Evolutionary conservation across 2,113 vertebrate species (phyloP).

Genomic region (Muntiacus muntjak): DNA sequence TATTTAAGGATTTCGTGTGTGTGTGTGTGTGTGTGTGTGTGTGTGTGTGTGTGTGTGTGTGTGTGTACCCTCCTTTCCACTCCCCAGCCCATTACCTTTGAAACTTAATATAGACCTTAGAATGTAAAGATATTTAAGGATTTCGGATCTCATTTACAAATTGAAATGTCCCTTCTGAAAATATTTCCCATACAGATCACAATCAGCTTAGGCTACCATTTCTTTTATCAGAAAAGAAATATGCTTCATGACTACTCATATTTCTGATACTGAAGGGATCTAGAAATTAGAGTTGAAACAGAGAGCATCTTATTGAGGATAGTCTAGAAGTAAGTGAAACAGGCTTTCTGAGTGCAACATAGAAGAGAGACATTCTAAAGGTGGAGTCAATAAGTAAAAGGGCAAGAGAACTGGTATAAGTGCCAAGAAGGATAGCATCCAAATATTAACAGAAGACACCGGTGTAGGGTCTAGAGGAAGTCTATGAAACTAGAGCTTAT

Average conservation of each 20-base stretch:
- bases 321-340: not conserved
- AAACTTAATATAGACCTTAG: not conserved
- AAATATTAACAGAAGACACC: not conserved
- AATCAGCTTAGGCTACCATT: not conserved
- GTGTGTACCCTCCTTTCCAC: not conserved
- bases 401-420: not conserved
- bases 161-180: not conserved
- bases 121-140: not conserved
- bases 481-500: not conserved
- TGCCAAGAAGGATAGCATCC: not conserved
- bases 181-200: not conserved
- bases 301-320: not conserved
- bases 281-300: not conserved
- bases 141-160: conserved; percentile 13
- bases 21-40: too few species aligned
- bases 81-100: not conserved
- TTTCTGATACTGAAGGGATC: conserved; percentile 24
- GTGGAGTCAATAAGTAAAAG: not conserved
- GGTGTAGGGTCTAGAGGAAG: not conserved
- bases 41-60: too few species aligned
- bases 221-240: not conserved
- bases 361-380: not conserved
- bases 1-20: too few species aligned
- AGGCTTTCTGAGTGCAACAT: not conserved
- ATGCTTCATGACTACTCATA: not conserved